These are phyloP conservation scores for Anabacerthia variegaticeps DNA, from an alignment of 2,797 vertebrate species.

Conservation along the genomic window DNA sequence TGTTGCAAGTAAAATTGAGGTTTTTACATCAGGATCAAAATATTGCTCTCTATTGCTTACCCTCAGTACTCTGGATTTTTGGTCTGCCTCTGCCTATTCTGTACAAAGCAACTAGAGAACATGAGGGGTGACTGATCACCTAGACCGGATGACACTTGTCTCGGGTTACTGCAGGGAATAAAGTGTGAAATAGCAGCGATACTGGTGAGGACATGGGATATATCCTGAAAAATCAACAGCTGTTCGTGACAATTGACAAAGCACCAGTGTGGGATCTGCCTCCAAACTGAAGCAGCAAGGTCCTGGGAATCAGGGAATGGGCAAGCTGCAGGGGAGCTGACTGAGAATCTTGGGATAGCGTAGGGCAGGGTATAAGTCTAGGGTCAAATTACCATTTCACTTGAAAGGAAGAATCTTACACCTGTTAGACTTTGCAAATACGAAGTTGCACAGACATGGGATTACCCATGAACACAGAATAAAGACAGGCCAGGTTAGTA, in stretches of 20 bases:
- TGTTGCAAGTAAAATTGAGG: not conserved
- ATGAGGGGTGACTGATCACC: not conserved
- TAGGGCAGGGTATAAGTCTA: rapidly evolving
- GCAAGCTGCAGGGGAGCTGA: not conserved
- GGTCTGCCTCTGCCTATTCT: not conserved
- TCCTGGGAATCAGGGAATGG: not conserved
- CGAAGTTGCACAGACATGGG: not conserved
- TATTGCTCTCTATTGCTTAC: not conserved
- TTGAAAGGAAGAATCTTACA: not conserved
- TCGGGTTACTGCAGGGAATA: not conserved
- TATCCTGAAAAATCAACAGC: conserved; percentile 48
- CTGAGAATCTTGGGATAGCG: not conserved
- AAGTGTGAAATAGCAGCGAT: conserved; percentile 49
- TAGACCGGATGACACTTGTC: not conserved
- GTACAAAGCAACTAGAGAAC: not conserved
- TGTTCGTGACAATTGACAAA: not conserved
- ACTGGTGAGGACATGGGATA: conserved; percentile 2
- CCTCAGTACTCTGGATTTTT: not conserved
- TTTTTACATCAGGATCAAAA: not conserved
- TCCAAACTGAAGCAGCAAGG: not conserved
- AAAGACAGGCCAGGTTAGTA: not conserved
- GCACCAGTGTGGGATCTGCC: not conserved
- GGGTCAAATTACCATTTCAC: not conserved
- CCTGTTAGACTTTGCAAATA: not conserved
- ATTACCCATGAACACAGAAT: not conserved